phyloP scores from a whole-genome alignment of 2,888 invertebrate genomes.

The Phaonia tiefii region DNA sequence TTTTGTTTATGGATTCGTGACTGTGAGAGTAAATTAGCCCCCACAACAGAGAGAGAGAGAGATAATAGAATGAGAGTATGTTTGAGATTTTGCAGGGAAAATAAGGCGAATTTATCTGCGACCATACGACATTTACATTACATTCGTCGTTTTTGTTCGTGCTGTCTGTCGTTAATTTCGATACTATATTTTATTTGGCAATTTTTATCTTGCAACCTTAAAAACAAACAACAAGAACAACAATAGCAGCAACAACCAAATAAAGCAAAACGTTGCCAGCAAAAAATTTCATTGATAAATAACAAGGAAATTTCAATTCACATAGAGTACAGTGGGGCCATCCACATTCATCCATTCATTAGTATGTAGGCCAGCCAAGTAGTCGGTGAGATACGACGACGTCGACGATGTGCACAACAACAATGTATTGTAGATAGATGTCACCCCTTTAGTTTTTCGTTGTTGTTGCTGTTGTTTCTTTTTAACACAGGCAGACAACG shows the following conservation, averaged over 20 bases:
- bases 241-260: conserved; percentile 59
- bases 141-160: conserved; percentile 5
- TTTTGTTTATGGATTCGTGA: no score
- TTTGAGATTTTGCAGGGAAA: background rate
- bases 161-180: conserved; percentile 13
- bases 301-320: conserved; percentile 65
- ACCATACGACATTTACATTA: conserved; percentile 23
- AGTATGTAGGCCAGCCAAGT: conserved; percentile 29
- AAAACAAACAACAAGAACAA: conserved; percentile 3
- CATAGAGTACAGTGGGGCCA: conserved; percentile 19
- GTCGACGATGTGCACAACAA: background rate
- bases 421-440: background rate
- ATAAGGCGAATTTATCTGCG: conserved; percentile 18
- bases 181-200: conserved; percentile 40
- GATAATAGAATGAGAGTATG: background rate
- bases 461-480: background rate
- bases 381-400: conserved; percentile 2
- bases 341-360: background rate
- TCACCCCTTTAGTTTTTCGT: conserved; percentile 7
- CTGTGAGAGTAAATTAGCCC: background rate
- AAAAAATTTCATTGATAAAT: conserved; percentile 67
- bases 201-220: conserved; percentile 27
- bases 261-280: conserved; percentile 46
- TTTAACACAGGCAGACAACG: background rate
- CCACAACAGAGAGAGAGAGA: background rate